Percentiles rank a stretch among this genome's conserved stretches.
Evolutionary conservation across 2,888 invertebrate species (phyloP).

Genomic region (Keiferia lycopersicella): DNA sequence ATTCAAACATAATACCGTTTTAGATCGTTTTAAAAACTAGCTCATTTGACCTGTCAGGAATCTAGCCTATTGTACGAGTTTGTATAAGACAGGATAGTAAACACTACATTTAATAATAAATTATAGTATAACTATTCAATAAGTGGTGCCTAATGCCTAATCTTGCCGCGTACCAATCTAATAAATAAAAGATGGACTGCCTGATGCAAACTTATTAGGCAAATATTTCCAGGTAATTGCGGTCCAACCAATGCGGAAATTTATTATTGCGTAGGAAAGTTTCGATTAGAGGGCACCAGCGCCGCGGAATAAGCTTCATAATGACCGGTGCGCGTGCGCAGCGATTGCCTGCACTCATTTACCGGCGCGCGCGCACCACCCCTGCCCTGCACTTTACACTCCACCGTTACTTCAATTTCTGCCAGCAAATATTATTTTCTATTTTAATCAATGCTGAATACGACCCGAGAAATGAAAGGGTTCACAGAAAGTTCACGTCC

Average conservation of each 20-base stretch:
- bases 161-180: slow-evolving; percentile 6
- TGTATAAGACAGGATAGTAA: no score
- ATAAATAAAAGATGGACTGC: slow-evolving; percentile 3
- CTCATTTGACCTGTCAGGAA: no score
- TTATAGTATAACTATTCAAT: neutral
- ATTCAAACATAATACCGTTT: no score
- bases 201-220: slow-evolving; percentile 38
- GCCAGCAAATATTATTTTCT: slow-evolving; percentile 1
- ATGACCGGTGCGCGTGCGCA: slow-evolving; percentile 31
- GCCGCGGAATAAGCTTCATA: slow-evolving; percentile 43
- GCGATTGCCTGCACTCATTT: slow-evolving; percentile 60
- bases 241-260: slow-evolving; percentile 62
- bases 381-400: slow-evolving; percentile 36
- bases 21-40: no score
- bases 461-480: neutral
- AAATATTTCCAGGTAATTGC: slow-evolving; percentile 55
- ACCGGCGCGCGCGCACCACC: slow-evolving; percentile 32
- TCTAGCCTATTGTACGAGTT: no score
- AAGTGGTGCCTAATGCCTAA: neutral
- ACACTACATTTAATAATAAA: neutral
- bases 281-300: slow-evolving; percentile 59
- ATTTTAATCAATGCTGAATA: slow-evolving; percentile 10
- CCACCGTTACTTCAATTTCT: slow-evolving; percentile 14
- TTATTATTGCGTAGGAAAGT: slow-evolving; percentile 61
- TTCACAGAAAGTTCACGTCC: no score